A percentile compares a stretch with the other conserved stretches of the same genome.
Evolutionary conservation across 2,888 invertebrate species (phyloP).

Genomic region (Ischnura elegans): DNA sequence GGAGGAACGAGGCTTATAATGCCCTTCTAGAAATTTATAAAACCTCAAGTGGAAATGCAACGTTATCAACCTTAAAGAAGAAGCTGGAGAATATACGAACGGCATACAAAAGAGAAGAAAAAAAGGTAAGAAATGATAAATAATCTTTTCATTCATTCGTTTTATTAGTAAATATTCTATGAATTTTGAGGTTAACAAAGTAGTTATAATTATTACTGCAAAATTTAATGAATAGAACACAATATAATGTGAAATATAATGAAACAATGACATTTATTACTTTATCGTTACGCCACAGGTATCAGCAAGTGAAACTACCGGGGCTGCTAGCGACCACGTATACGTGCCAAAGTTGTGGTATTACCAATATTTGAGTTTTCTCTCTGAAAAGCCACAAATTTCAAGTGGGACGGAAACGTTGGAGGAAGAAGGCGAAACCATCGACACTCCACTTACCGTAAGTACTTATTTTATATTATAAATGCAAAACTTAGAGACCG

Average conservation of each 20-base stretch:
- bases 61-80: too few relatives aligned
- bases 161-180: not conserved
- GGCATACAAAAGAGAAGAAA: not conserved
- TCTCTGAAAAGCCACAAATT: not conserved
- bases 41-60: too few relatives aligned
- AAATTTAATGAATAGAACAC: not conserved
- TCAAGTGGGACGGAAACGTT: not conserved
- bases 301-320: not conserved
- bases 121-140: constrained; percentile 1
- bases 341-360: not conserved
- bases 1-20: too few relatives aligned
- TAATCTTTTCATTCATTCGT: not conserved
- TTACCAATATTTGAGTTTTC: not conserved
- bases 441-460: not conserved
- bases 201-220: not conserved
- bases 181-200: not conserved
- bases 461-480: not conserved
- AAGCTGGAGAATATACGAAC: too few relatives aligned
- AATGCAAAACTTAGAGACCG: not conserved
- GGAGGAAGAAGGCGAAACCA: not conserved
- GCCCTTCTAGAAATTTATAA: too few relatives aligned
- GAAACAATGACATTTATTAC: too few relatives aligned
- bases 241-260: not conserved
- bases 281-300: not conserved
- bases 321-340: not conserved